phyloP scores from a whole-genome alignment of 2,888 invertebrate genomes.

The Exocentrus adspersus region DNA sequence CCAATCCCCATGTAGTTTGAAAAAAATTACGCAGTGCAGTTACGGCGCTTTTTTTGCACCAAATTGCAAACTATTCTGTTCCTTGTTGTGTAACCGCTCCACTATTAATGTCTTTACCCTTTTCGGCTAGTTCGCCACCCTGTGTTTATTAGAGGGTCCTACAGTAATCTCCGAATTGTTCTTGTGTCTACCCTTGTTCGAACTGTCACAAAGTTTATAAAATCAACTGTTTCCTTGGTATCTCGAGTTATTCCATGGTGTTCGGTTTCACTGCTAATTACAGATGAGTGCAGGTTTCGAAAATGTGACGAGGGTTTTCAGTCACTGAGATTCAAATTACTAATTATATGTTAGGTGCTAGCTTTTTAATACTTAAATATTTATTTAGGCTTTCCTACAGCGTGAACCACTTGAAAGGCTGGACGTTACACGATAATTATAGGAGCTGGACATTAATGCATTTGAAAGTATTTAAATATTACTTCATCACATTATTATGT shows the following conservation, averaged over 20 bases:
- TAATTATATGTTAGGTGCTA: slow-evolving; percentile 24
- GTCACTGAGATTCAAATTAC: slow-evolving; percentile 22
- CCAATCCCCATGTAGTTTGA: too few species aligned
- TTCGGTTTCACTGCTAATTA: slow-evolving; percentile 13
- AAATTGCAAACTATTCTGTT: too few species aligned
- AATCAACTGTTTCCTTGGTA: slow-evolving; percentile 16
- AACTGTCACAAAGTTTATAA: slow-evolving; percentile 20
- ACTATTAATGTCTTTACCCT: too few species aligned
- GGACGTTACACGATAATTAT: slow-evolving; percentile 15
- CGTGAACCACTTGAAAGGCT: slow-evolving; percentile 5
- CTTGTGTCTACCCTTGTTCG: slow-evolving; percentile 14
- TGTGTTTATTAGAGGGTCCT: slow-evolving; percentile 17
- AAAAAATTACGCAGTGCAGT: too few species aligned
- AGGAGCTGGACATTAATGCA: slow-evolving; percentile 12
- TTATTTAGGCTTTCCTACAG: slow-evolving; percentile 5
- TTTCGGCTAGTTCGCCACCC: background rate
- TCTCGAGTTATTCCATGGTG: slow-evolving; percentile 4
- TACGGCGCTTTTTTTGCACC: too few species aligned
- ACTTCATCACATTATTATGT: background rate
- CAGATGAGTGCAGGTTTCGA: background rate
- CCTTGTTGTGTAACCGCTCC: too few species aligned
- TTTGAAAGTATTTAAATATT: slow-evolving; percentile 4
- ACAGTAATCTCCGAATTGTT: slow-evolving; percentile 11
- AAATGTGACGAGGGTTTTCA: slow-evolving; percentile 17
- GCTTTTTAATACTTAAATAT: slow-evolving; percentile 11